These are phyloP conservation scores for Chloroceryle amazona DNA, from an alignment of 2,797 vertebrate species.

Conservation along the genomic window DNA sequence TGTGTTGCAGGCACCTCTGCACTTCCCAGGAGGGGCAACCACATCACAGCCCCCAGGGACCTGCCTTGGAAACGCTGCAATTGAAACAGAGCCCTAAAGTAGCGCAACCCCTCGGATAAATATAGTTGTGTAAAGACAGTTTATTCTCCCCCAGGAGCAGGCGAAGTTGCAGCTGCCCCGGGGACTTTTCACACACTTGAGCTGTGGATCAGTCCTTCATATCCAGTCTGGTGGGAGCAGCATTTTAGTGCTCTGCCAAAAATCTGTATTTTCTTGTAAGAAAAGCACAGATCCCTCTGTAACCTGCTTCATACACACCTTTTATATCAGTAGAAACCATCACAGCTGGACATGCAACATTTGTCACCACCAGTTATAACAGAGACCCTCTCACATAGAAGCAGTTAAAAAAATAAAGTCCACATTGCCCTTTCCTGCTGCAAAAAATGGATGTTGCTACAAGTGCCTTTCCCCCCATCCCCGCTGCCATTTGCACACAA, in stretches of 20 bases:
- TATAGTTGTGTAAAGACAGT: not conserved
- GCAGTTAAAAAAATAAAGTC: not conserved
- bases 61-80: not conserved
- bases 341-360: not conserved
- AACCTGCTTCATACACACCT: not conserved
- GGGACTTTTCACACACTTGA: not conserved
- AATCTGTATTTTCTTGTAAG: not conserved
- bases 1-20: rapidly evolving
- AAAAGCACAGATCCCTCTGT: not conserved
- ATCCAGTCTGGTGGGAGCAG: not conserved
- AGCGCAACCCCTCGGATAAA: not conserved
- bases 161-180: not conserved
- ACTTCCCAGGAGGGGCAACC: not conserved
- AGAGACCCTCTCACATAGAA: not conserved
- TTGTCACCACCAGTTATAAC: not conserved
- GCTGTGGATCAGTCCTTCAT: not conserved
- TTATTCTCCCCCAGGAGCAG: not conserved
- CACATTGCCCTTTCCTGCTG: not conserved
- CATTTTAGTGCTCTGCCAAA: not conserved
- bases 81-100: not conserved
- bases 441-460: not conserved
- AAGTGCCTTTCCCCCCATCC: rapidly evolving
- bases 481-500: not conserved
- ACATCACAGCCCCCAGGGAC: not conserved
- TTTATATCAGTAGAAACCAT: not conserved